These are phyloP conservation scores for Girardinichthys multiradiatus DNA, from an alignment of 2,113 vertebrate genomes.

Conservation along the genomic window DNA sequence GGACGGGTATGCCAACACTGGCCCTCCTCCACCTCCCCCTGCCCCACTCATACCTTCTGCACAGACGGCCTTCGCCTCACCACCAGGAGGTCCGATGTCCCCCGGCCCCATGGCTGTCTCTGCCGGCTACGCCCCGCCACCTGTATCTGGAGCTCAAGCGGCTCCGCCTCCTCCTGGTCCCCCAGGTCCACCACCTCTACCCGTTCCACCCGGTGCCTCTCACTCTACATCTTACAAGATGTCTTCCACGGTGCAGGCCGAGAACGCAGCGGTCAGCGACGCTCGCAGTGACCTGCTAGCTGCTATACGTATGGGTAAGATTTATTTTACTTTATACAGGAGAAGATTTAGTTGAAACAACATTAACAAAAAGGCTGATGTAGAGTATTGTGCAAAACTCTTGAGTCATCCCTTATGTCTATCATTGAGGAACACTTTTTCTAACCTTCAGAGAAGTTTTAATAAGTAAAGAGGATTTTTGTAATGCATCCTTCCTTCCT, in stretches of 20 bases:
- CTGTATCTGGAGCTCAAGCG: conserved; percentile 79
- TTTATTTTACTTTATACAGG: not conserved
- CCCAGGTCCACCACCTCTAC: conserved; percentile 90
- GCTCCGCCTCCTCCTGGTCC: conserved; percentile 89
- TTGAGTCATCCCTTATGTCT: not conserved
- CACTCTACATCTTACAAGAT: conserved; percentile 86
- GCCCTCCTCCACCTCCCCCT: conserved; percentile 86
- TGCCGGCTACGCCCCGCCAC: conserved; percentile 78
- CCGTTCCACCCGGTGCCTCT: conserved; percentile 81
- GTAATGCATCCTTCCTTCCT: too few species aligned
- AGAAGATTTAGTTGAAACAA: not conserved
- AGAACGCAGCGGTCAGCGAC: conserved; percentile 80
- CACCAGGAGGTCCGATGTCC: conserved; percentile 85
- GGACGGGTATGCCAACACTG: conserved; percentile 90
- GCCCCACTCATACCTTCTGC: conserved; percentile 93
- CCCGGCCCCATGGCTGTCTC: conserved; percentile 67
- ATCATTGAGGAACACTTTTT: not conserved
- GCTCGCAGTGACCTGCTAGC: conserved; percentile 96
- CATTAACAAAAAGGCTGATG: too few species aligned
- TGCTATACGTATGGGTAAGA: conserved; percentile 96
- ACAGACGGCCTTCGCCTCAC: conserved; percentile 93
- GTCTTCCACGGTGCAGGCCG: conserved; percentile 67
- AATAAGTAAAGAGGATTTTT: not conserved
- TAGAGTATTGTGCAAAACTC: too few species aligned
- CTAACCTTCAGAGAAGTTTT: not conserved